Evolutionary conservation across 2,888 invertebrate species (phyloP).

Genomic region (Tachystola acroxantha): DNA sequence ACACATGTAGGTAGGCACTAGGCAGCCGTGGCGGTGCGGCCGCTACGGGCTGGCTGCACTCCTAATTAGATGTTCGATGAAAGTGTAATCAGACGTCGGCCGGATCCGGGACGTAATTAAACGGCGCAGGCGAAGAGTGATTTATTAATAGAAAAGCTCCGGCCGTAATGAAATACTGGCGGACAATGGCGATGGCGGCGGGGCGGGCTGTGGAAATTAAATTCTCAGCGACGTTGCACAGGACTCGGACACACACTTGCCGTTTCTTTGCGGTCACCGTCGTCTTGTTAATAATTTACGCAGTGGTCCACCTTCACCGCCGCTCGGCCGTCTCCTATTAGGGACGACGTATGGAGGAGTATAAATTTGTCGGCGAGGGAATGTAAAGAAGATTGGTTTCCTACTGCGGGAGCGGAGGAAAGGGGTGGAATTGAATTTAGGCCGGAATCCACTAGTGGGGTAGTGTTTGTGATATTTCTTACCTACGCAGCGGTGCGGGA

Average conservation of each 20-base stretch:
- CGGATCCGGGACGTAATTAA: slow-evolving; percentile 76
- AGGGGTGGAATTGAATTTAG: slow-evolving; percentile 74
- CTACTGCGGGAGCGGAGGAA: slow-evolving; percentile 57
- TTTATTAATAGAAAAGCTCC: slow-evolving; percentile 78
- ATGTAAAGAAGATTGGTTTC: slow-evolving; percentile 76
- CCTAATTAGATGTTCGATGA: slow-evolving; percentile 78
- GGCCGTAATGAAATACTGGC: slow-evolving; percentile 77
- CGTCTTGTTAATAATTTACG: slow-evolving; percentile 60
- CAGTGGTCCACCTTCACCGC: slow-evolving; percentile 18
- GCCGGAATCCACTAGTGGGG: slow-evolving; percentile 60
- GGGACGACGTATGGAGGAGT: slow-evolving; percentile 65
- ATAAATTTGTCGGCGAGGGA: slow-evolving; percentile 75
- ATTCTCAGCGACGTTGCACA: slow-evolving; percentile 56
- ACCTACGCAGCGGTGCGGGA: slow-evolving; percentile 47
- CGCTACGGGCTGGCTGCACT: slow-evolving; percentile 59
- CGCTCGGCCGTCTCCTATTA: slow-evolving; percentile 42
- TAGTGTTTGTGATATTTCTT: slow-evolving; percentile 65
- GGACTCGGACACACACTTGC: slow-evolving; percentile 61
- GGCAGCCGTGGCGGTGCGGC: no score
- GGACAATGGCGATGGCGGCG: slow-evolving; percentile 72
- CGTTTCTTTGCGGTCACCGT: slow-evolving; percentile 32
- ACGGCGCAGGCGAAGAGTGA: slow-evolving; percentile 76
- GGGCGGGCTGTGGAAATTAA: slow-evolving; percentile 71
- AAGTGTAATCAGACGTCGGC: slow-evolving; percentile 76
- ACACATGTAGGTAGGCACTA: no score